Conservation (phyloP, 2,888 invertebrate genomes). For the Poecilobothrus nobilitatus region DNA sequence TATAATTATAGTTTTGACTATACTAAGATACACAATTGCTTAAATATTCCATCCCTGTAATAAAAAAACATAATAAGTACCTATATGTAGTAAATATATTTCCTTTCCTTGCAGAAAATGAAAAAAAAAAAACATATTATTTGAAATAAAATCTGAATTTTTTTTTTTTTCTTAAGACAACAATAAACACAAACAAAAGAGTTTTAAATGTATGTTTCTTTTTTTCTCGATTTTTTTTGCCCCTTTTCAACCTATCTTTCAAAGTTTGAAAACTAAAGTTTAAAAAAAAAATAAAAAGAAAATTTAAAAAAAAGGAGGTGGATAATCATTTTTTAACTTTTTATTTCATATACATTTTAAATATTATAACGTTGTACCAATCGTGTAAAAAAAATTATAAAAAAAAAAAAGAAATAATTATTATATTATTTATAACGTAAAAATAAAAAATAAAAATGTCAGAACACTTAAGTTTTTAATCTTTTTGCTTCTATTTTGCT, state of each 20-base stretch:
- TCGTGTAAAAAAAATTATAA: background rate
- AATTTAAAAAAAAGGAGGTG: background rate
- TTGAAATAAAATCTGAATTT: background rate
- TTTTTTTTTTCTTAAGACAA: background rate
- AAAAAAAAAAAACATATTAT: background rate
- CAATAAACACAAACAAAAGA: background rate
- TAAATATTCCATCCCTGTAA: too few species aligned
- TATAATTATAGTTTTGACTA: too few species aligned
- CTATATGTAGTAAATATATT: too few species aligned
- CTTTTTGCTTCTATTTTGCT: too few species aligned
- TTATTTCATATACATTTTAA: background rate
- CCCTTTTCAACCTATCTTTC: background rate
- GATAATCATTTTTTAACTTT: slow-evolving; percentile 6
- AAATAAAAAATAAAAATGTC: background rate
- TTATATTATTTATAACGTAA: background rate
- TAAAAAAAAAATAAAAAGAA: background rate
- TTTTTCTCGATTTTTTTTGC: too few species aligned
- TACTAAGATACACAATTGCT: too few species aligned
- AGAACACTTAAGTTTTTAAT: background rate
- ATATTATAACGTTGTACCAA: background rate
- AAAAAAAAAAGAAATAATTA: background rate
- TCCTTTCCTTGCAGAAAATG: too few species aligned
- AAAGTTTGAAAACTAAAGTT: background rate
- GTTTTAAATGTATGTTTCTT: too few species aligned
- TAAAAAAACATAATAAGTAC: too few species aligned